Evolutionary conservation across 2,113 vertebrate species (phyloP).

Genomic region (Oophaga pumilio): DNA sequence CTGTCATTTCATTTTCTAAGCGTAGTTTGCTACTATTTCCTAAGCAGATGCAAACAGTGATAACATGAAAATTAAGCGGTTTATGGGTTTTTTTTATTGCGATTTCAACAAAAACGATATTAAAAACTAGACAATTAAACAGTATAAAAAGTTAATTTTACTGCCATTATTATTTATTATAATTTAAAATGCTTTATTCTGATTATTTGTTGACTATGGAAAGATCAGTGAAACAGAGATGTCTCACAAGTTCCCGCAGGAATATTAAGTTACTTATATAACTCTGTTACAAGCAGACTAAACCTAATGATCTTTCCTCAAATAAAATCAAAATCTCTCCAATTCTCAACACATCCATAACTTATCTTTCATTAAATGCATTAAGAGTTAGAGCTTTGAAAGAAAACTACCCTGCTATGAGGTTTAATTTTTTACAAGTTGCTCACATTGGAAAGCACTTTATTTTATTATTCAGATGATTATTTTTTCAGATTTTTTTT

Average conservation of each 20-base stretch:
- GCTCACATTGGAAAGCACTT: constrained; percentile 10
- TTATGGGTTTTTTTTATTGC: no score
- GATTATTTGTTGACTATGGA: not conserved
- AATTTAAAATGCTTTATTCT: not conserved
- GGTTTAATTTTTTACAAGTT: constrained; percentile 1
- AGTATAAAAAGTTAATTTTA: not conserved
- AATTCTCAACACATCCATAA: constrained; percentile 33
- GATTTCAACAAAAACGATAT: not conserved
- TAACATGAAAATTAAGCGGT: no score
- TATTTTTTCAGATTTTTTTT: not conserved
- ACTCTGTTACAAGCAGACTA: not conserved
- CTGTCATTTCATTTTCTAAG: no score
- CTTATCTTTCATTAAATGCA: constrained; percentile 22
- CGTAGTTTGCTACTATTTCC: no score
- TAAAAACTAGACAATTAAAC: not conserved
- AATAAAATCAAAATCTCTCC: constrained; percentile 21
- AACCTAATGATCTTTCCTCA: constrained; percentile 17
- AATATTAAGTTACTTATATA: constrained; percentile 13
- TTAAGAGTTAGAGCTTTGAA: constrained; percentile 19
- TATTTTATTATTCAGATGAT: constrained; percentile 1
- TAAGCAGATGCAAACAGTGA: no score
- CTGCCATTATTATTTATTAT: not conserved
- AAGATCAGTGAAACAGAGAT: not conserved
- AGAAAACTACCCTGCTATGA: not conserved
- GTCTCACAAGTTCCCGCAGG: not conserved